A percentile compares a stretch with the other conserved stretches of the same genome.
Evolutionary conservation across 2,113 vertebrate species (phyloP).

Genomic region (Gorsachius goisagi): DNA sequence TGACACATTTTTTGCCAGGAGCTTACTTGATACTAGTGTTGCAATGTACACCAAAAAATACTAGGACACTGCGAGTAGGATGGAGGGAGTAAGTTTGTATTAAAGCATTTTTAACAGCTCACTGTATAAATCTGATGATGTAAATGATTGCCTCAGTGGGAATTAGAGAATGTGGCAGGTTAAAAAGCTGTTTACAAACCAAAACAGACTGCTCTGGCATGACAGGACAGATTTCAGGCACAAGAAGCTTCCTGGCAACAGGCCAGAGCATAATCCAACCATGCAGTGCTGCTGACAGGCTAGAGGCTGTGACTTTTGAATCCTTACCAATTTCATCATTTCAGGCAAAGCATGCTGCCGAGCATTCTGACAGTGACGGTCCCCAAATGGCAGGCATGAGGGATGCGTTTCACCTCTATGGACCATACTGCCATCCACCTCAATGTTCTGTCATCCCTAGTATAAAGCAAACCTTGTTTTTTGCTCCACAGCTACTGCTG

Average conservation of each 20-base stretch:
- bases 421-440: background rate
- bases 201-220: background rate
- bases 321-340: background rate
- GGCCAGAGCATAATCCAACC: background rate
- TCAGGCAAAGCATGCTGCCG: background rate
- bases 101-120: background rate
- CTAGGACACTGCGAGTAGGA: background rate
- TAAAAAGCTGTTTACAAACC: background rate
- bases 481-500: conserved; percentile 20
- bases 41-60: background rate
- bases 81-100: background rate
- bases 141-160: background rate
- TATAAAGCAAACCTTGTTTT: conserved; percentile 1
- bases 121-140: background rate
- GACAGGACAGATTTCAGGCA: background rate
- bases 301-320: background rate
- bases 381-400: background rate
- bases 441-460: background rate
- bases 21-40: background rate
- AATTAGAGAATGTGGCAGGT: background rate
- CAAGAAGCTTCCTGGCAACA: background rate
- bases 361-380: fast-evolving
- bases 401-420: background rate
- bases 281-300: background rate
- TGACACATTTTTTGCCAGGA: background rate